Evolutionary conservation across 92 coral and sea anemone species (phyloP), one percentile per base, ranked within the genome.

Genomic region (Porites divaricata): DNA sequence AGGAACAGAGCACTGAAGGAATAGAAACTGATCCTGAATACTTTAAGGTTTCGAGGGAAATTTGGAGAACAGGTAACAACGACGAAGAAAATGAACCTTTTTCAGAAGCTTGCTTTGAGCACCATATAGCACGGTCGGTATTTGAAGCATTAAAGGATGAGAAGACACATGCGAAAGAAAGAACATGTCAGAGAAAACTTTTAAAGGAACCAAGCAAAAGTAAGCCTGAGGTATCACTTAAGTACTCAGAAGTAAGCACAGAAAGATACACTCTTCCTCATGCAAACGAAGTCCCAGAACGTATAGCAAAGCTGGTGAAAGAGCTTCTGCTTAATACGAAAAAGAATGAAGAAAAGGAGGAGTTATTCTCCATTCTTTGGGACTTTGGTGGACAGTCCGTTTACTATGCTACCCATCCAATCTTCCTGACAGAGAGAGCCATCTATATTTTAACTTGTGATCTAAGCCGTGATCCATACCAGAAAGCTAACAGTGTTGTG

Each of bases 381-480:
- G 95, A 91, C 56, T 84, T 91, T 59, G 95, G 92, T 25, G 95
- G 95, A 4, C 92, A 91, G 76, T 72, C 86, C 1, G 80, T 86
- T 5, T 91, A 88, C 71, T 79, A 86, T 45, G 88, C 63, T 17
- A 88, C 92, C 21, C 95, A 88, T 72, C 89, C 90, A 70, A 59
- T 90, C 52, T 90, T 90, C 16, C 68, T 90, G 72, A 78, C 90
- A 22, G 77, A 84, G 7, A 69, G 74, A 54, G 89, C 87, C 8
- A 78, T 90, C 56, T 90, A 81, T 25, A 57, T 90, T 74, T 76
- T 90, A 16, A 87, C 78, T 6, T 61, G 78, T 59, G 89, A 79
- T 57, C 62, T 90, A 24, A 78, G 85, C 21, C 62, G 67, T 1
- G 49, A 81, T 67, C 83, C 70, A n/a, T 45, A 80, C 76, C 80